Percentiles rank a stretch among this genome's conserved stretches.
These are phyloP conservation scores for Meandrina meandrites DNA, from an alignment of 92 coral and sea anemone genomes.

Conservation along the genomic window DNA sequence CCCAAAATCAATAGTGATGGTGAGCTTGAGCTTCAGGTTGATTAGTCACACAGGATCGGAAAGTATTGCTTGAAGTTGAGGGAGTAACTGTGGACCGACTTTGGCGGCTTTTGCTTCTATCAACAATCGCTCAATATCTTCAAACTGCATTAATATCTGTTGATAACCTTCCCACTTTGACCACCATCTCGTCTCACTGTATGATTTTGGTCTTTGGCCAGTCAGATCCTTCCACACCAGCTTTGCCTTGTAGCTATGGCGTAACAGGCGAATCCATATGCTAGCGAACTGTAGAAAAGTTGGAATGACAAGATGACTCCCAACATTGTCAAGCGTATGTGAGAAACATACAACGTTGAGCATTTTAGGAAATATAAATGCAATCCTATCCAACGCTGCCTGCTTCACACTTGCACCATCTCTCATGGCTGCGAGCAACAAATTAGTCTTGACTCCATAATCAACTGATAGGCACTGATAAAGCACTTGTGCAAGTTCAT, in stretches of 20 bases:
- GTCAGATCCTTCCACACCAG: constrained; percentile 1
- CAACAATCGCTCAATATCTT: constrained; percentile 23
- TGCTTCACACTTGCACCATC: constrained; percentile 4
- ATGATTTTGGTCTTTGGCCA: background rate
- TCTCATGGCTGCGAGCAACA: background rate
- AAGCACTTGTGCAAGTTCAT: constrained; percentile 40
- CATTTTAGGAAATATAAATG: background rate
- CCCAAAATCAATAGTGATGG: background rate
- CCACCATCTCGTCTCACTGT: constrained; percentile 16
- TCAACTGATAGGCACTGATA: constrained; percentile 26
- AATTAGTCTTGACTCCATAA: background rate
- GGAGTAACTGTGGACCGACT: background rate
- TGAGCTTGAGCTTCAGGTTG: background rate
- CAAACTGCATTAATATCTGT: background rate
- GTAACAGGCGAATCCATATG: constrained; percentile 26
- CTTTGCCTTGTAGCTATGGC: constrained; percentile 16
- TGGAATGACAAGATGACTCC: constrained; percentile 34
- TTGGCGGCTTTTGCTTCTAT: background rate
- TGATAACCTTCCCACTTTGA: constrained; percentile 35
- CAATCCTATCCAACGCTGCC: constrained; percentile 18
- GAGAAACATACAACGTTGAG: constrained; percentile 5
- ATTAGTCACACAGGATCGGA: background rate
- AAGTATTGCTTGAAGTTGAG: background rate
- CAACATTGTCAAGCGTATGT: constrained; percentile 40
- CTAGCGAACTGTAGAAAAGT: constrained; percentile 37